Evolutionary conservation across 2,888 invertebrate genomes (phyloP).

Genomic region (Lamellibrachia columna): DNA sequence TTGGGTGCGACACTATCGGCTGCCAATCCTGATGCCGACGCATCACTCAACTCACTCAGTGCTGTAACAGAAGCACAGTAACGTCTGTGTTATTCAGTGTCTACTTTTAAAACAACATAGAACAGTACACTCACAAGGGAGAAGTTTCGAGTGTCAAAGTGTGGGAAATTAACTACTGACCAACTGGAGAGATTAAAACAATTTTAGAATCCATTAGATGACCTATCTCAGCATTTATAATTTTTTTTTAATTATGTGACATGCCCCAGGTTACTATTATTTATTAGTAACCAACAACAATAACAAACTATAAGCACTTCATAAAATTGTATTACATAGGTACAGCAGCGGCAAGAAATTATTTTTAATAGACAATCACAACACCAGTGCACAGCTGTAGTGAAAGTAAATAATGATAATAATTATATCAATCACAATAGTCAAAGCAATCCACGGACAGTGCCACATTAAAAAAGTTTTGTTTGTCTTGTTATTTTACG

Average conservation of each 20-base stretch:
- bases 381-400: neutral
- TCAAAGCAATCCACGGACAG: neutral
- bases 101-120: neutral
- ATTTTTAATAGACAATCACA: neutral
- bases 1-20: slow-evolving; percentile 60
- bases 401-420: neutral
- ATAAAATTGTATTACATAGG: too few species aligned
- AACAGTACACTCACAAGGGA: too few species aligned
- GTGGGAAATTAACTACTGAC: neutral
- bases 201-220: neutral
- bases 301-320: too few species aligned
- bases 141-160: neutral
- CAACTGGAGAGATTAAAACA: neutral
- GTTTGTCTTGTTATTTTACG: neutral
- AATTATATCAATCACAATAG: neutral
- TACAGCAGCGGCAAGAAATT: neutral
- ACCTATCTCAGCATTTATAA: too few species aligned
- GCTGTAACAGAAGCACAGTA: slow-evolving; percentile 47
- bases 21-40: slow-evolving; percentile 43
- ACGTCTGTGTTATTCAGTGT: neutral
- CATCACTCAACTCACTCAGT: slow-evolving; percentile 64
- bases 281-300: too few species aligned
- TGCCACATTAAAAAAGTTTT: neutral
- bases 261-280: too few species aligned
- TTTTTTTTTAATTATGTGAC: too few species aligned